Evolutionary conservation across 2,797 vertebrate genomes (phyloP), one percentile per base, ranked within the genome.

Genomic region (Fundulus diaphanus): DNA sequence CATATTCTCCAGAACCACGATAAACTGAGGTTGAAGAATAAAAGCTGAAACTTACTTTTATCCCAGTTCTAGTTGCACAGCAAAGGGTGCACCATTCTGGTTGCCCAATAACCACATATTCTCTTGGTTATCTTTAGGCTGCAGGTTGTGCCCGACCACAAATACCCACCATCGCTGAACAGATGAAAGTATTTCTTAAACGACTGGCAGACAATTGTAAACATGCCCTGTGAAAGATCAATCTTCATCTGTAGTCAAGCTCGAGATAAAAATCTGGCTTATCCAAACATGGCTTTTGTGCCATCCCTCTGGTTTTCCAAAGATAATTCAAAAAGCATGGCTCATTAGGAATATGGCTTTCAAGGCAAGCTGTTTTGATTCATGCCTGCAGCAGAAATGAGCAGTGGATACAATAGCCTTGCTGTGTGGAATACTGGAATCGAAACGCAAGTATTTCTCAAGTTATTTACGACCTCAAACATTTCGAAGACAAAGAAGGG

Each of bases 251-350:
- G 61, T 71, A 82, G 83, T 85, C 67, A 75, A 84, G 78, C 35
- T 68, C 12, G 51, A 87, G 79, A 92, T 91, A 83, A 83, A 87
- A 89, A 92, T 89, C 83, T 82, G 73, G 68, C 72, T 80, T 81
- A 75, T 80, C 86, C 89, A 89, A 92, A 94, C 85, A 87, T 27
- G 63, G 82, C 78, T 90, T 80, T 81, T 67, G 81, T 93, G 92
- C 87, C 80, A 90, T 91, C 81, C 67, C 76, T 78, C 71, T 84
- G 87, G 84, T 87, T 92, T 90, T 86, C 81, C 78, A 77, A 79
- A 86, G 82, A 91, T 89, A 90, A 94, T 91, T 93, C 83, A 89
- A 92, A 93, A 90, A 83, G 88, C 84, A 92, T 90, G 92, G 84
- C 78, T 94, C 85, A 87, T 93, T 94, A 81, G 78, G 85, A 85